Evolutionary conservation across 1,140 invertebrate genomes (phyloP), one percentile per base, ranked within the genome.

Genomic region (Monomorium pharaonis): DNA sequence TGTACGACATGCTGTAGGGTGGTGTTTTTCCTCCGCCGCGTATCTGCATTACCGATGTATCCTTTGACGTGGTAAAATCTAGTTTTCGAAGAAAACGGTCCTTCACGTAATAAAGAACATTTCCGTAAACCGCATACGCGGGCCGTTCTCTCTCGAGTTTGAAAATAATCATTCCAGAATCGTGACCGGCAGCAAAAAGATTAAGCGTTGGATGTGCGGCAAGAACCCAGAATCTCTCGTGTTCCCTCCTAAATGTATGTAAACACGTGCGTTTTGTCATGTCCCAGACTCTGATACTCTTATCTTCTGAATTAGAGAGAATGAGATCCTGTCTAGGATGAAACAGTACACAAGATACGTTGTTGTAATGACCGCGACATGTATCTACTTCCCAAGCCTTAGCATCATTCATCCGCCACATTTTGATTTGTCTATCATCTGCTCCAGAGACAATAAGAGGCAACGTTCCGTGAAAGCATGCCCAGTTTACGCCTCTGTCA

Each of bases 311-410:
- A 95, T 99, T 99, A 42, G 98, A 99, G 9, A 99, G 95, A 88
- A 99, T 99, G 9, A 99, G 95, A 92, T 99, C 99, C 95, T 99
- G 98, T 21, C 98, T 96, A 0, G 99, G 99, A 95, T 99, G 99
- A 95, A 99, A 99, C 9, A 99, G 94, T 1, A 99, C 98, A 93
- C 99, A 99, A 0, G 99, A 99, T 0, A 99, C 99, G 95, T 99
- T 99, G 95, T 99, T 99, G 95, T 99, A 99, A 95, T 99, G 99
- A 1, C 99, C 99, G 63, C 99, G 96, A 91, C 99, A 99, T 0
- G 99, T 99, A 93, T 99, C 99, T 27, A 99, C 98, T 95, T 99
- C 99, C 99, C 99, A 99, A 0, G 99, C 99, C 95, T 99, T 99
- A 44, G 98, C 97, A 95, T 99, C 99, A 94, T 99, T 99, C 98